Evolutionary conservation across 2,797 vertebrate genomes (phyloP), one percentile per base, ranked within the genome.

Genomic region (Sebastes itinus): DNA sequence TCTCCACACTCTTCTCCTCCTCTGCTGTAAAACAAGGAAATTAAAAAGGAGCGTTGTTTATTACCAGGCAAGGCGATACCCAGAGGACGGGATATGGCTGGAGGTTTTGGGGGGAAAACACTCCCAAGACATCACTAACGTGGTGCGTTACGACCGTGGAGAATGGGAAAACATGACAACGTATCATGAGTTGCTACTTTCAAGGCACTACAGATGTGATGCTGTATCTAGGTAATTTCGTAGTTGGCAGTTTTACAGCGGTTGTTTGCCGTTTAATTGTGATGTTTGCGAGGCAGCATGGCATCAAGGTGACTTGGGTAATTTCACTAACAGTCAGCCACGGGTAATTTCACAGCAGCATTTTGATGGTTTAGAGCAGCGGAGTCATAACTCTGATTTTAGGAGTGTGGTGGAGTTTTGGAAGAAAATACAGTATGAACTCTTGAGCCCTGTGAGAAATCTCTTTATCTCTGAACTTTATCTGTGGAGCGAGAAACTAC

Each of bases 21-120:
- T 83, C 83, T 7, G 88, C 97, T 97, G 89, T 88, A 94, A 93
- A 93, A 92, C 80, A 88, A 73, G 32, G 46, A 2, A 20, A 82
- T 86, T 77, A 77, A 76, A 87, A 74, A 78, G 22, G 32, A 83
- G 35, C 66, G 33, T 18, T 67, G 25, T 71, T 83, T 78, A 84
- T 77, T 60, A 76, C 5, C 4, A 59, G 60, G 60, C 8, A 22
- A 30, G 25, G 23, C 22, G 60, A 49, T 28, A 33, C 60, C 20
- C 63, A 42, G 3, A 63, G 27, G 77, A 6, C 30, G 7, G 8
- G 14, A 77, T 33, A 32, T 14, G 49, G 61, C 30, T 54, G 61
- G 8, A 67, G 42, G 42, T 61, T 65, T 55, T 27, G 4, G 0
- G 59, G 23, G n/a, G 1, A 42, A 75, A 66, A 23, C 14, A 46